A percentile compares a stretch with the other conserved stretches of the same genome.
These are phyloP conservation scores for Ia io DNA, from an alignment of 2,113 vertebrate species.

Conservation along the genomic window DNA sequence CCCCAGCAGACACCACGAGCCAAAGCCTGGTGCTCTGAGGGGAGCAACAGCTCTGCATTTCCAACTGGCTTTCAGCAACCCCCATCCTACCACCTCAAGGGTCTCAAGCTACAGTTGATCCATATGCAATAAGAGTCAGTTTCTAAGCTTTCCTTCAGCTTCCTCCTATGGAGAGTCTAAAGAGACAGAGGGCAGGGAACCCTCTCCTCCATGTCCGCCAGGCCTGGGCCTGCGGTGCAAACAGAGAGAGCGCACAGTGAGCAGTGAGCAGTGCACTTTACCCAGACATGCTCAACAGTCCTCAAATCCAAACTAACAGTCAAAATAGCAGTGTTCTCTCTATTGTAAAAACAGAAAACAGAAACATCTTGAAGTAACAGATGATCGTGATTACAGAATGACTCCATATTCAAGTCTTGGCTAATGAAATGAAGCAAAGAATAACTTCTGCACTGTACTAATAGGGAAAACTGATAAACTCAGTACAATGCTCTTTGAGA, in stretches of 20 bases:
- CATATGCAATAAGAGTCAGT: background rate
- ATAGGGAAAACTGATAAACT: background rate
- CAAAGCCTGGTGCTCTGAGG: accelerated
- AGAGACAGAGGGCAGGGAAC: background rate
- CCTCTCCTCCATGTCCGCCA: background rate
- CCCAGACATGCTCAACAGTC: background rate
- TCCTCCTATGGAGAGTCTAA: background rate
- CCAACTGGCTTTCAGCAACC: background rate
- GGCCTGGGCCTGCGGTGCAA: background rate
- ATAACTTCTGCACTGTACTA: background rate
- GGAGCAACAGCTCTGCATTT: background rate
- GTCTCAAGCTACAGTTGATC: background rate
- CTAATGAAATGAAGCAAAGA: background rate
- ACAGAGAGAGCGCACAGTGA: background rate
- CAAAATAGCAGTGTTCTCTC: background rate
- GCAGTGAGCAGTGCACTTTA: no score
- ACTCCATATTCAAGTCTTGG: background rate
- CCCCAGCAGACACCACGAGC: accelerated
- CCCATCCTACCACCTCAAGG: background rate
- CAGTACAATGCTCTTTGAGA: background rate
- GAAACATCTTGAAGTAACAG: background rate
- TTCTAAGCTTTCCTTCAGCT: background rate
- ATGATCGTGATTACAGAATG: background rate
- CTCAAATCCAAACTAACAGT: background rate
- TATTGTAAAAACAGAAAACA: background rate